phyloP scores from a whole-genome alignment of 2,113 vertebrate genomes.

The Clarias macrocephalus region DNA sequence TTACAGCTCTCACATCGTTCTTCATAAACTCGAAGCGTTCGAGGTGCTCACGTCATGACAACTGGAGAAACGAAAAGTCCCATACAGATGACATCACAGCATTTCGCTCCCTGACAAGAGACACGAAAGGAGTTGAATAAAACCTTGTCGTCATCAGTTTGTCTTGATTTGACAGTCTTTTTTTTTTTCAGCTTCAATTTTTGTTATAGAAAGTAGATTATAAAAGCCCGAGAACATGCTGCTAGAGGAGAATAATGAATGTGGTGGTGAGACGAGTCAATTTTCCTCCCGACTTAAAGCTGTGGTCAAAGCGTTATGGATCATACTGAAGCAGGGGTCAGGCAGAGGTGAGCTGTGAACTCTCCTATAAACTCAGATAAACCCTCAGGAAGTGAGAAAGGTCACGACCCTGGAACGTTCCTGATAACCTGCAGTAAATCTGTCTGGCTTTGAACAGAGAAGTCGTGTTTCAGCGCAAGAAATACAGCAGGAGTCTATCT shows the following conservation, averaged over 20 bases:
- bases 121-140: not conserved
- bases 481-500: slow-evolving; percentile 5
- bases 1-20: not conserved
- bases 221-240: not conserved
- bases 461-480: not conserved
- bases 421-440: not conserved
- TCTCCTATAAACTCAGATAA: slow-evolving; percentile 61
- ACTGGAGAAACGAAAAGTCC: not conserved
- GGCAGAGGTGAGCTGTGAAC: slow-evolving; percentile 60
- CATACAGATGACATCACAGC: not conserved
- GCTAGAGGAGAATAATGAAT: not conserved
- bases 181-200: not conserved
- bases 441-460: not conserved
- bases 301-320: slow-evolving; percentile 51
- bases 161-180: not conserved
- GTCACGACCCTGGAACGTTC: slow-evolving; percentile 7
- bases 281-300: no score
- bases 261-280: not conserved
- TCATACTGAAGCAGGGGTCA: slow-evolving; percentile 69
- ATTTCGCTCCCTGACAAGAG: not conserved
- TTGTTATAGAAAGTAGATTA: not conserved
- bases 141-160: not conserved
- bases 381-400: slow-evolving; percentile 23
- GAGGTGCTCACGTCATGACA: not conserved
- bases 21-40: not conserved